These are phyloP conservation scores for Zaprionus lachaisei DNA, from an alignment of 1,140 invertebrate species.

Conservation along the genomic window DNA sequence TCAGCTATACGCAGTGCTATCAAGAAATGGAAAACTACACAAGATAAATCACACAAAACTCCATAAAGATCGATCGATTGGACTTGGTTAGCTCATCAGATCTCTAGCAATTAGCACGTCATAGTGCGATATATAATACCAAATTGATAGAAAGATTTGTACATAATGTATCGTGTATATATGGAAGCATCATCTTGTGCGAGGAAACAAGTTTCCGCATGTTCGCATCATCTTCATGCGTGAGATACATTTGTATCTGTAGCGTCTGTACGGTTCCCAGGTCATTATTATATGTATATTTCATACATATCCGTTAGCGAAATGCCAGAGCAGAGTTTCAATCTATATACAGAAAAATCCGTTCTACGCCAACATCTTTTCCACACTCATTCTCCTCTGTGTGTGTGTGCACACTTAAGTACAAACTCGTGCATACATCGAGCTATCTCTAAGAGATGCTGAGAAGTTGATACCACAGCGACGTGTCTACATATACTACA, in stretches of 20 bases:
- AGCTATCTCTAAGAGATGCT: constrained; percentile 74
- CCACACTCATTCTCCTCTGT: not conserved
- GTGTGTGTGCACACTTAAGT: constrained; percentile 4
- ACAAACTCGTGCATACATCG: constrained; percentile 32
- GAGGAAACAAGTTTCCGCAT: constrained; percentile 70
- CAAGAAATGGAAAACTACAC: constrained; percentile 10
- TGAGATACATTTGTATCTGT: constrained; percentile 32
- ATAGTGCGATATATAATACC: constrained; percentile 13
- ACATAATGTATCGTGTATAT: constrained; percentile 27
- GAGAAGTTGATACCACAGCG: constrained; percentile 61
- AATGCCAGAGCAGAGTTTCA: constrained; percentile 55
- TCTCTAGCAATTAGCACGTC: constrained; percentile 42
- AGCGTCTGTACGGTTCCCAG: constrained; percentile 42
- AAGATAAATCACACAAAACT: not conserved
- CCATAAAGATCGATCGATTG: not conserved
- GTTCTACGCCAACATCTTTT: constrained; percentile 52
- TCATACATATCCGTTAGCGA: constrained; percentile 53
- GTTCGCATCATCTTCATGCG: constrained; percentile 26
- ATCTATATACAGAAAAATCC: constrained; percentile 41
- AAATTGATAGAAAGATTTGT: not conserved
- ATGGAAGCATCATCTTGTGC: constrained; percentile 19
- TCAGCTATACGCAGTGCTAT: constrained; percentile 3
- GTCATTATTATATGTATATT: constrained; percentile 43
- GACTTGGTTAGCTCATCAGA: not conserved
- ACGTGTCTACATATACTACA: constrained; percentile 45